A percentile compares a stretch with the other conserved stretches of the same genome.
phyloP scores from a whole-genome alignment of 2,888 invertebrate species.

The Trachelus iudaicus region DNA sequence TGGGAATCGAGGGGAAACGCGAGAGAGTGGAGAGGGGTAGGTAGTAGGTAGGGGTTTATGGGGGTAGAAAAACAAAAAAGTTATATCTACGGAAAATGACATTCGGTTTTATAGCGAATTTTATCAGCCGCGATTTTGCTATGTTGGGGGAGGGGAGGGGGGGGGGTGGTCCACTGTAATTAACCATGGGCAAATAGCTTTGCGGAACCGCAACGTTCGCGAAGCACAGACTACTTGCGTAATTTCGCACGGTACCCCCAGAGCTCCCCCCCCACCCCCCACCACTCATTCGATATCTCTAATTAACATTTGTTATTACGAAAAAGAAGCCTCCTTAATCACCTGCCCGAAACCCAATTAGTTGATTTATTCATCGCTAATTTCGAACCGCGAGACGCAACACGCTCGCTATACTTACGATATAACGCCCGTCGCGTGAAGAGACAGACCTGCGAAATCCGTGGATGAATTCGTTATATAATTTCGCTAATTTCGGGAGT shows the following conservation, averaged over 20 bases:
- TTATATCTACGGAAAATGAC: neutral
- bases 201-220: neutral
- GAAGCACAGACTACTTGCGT: neutral
- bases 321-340: constrained; percentile 24
- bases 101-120: neutral
- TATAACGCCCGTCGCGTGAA: neutral
- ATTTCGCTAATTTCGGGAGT: neutral
- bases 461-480: neutral
- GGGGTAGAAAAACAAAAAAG: neutral
- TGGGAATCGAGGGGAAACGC: no score
- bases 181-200: neutral
- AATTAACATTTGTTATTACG: constrained; percentile 19
- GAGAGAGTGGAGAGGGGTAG: neutral
- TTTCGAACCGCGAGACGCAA: neutral
- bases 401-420: neutral
- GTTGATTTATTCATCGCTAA: constrained; percentile 39
- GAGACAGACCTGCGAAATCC: neutral
- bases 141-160: no score
- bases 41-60: neutral
- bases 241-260: neutral
- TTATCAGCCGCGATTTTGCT: neutral
- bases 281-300: neutral
- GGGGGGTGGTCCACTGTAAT: neutral
- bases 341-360: constrained; percentile 40
- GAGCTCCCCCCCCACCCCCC: neutral